Evolutionary conservation across 1,140 invertebrate species (phyloP).

Genomic region (Danaus melanippus): DNA sequence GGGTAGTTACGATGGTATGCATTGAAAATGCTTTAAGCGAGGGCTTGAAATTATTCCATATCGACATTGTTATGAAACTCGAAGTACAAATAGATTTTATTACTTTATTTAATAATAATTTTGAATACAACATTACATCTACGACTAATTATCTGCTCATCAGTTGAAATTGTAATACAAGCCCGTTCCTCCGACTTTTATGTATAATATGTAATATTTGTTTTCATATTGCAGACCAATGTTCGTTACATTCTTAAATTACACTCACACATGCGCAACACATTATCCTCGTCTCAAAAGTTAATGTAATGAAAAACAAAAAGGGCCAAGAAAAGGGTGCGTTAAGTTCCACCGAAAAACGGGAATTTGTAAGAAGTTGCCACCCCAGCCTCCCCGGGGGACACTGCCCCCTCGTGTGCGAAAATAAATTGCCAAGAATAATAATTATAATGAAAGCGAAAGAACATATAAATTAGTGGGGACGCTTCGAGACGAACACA

Average conservation of each 20-base stretch:
- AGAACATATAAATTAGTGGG: constrained; percentile 72
- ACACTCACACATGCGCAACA: constrained; percentile 53
- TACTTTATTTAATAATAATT: too few relatives aligned
- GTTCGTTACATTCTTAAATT: constrained; percentile 44
- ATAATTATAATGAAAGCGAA: constrained; percentile 72
- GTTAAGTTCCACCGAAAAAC: constrained; percentile 69
- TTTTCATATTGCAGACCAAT: constrained; percentile 3
- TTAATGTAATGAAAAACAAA: constrained; percentile 72
- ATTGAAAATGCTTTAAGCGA: constrained; percentile 30
- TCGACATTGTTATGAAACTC: constrained; percentile 8
- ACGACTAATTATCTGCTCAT: too few relatives aligned
- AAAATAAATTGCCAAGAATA: constrained; percentile 72
- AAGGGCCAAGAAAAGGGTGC: constrained; percentile 71
- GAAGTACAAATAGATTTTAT: neutral
- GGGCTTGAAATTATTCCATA: constrained; percentile 10
- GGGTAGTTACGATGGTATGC: constrained; percentile 42
- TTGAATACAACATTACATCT: too few relatives aligned
- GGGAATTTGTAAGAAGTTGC: constrained; percentile 69
- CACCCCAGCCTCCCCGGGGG: constrained; percentile 41
- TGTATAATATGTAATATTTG: constrained; percentile 9
- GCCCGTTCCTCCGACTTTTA: too few relatives aligned
- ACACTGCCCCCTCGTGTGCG: constrained; percentile 64
- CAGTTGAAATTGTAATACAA: too few relatives aligned
- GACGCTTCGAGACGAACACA: constrained; percentile 37
- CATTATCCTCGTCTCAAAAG: constrained; percentile 64